phyloP scores from a whole-genome alignment of 2,888 invertebrate species.

The Zaprionus bogoriensis region DNA sequence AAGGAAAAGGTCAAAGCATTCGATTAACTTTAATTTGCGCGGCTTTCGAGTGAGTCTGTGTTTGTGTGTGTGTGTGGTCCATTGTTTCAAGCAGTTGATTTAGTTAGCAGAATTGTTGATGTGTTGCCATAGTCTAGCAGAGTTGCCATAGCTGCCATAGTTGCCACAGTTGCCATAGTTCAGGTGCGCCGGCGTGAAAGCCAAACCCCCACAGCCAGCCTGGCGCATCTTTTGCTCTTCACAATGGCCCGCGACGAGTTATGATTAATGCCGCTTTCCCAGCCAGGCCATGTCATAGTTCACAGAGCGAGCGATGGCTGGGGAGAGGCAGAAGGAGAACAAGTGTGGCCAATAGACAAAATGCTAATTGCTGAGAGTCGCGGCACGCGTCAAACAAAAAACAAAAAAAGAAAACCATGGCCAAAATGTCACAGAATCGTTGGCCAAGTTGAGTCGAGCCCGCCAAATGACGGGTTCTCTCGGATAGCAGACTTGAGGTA shows the following conservation, averaged over 20 bases:
- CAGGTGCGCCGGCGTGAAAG: slow-evolving; percentile 78
- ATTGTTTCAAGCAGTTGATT: slow-evolving; percentile 66
- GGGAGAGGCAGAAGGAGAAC: background rate
- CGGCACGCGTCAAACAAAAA: slow-evolving; percentile 57
- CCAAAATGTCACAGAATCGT: slow-evolving; percentile 55
- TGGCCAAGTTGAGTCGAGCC: no score
- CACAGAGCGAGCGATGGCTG: slow-evolving; percentile 23
- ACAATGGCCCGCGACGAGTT: slow-evolving; percentile 41
- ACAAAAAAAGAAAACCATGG: no score
- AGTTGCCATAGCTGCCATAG: slow-evolving; percentile 27
- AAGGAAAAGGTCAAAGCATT: slow-evolving; percentile 75
- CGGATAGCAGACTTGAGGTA: slow-evolving; percentile 27
- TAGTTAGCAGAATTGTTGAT: slow-evolving; percentile 57
- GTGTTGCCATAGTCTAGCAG: slow-evolving; percentile 33
- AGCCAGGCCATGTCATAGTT: slow-evolving; percentile 66
- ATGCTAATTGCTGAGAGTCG: slow-evolving; percentile 61
- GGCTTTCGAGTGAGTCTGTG: slow-evolving; percentile 22
- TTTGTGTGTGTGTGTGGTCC: slow-evolving; percentile 35
- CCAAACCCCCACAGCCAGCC: slow-evolving; percentile 57
- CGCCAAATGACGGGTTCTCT: background rate
- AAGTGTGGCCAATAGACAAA: slow-evolving; percentile 42
- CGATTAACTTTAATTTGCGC: slow-evolving; percentile 78
- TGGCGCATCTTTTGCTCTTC: slow-evolving; percentile 52
- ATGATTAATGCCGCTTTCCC: slow-evolving; percentile 60
- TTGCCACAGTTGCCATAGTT: slow-evolving; percentile 32